A percentile compares a stretch with the other conserved stretches of the same genome.
These are phyloP conservation scores for Garra rufa DNA, from an alignment of 2,113 vertebrate species.

Conservation along the genomic window DNA sequence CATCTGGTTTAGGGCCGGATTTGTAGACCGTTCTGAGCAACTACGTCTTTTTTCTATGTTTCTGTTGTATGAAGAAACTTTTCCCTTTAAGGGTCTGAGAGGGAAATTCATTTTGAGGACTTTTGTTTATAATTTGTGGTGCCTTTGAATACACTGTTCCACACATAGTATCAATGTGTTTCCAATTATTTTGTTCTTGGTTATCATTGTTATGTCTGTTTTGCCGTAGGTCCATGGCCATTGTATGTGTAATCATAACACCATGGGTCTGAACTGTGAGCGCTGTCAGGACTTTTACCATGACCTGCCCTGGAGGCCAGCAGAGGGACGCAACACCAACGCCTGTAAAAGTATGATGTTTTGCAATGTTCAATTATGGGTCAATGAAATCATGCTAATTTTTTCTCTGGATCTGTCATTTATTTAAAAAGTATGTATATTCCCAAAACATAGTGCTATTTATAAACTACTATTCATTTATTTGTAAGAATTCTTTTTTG, in stretches of 20 bases:
- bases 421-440: not conserved
- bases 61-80: not conserved
- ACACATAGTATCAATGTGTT: not conserved
- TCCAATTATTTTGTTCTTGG: not conserved
- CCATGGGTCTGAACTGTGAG: slow-evolving; percentile 95
- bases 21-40: not conserved
- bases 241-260: slow-evolving; percentile 97
- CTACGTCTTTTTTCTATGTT: slow-evolving; percentile 27
- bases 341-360: slow-evolving; percentile 89
- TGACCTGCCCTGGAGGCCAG: slow-evolving; percentile 93
- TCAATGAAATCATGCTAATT: not conserved
- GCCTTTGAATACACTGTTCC: not conserved
- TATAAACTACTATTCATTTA: not conserved
- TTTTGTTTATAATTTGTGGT: not conserved
- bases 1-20: slow-evolving; percentile 34
- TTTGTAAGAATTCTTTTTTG: no score
- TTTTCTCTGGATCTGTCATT: not conserved
- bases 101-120: not conserved
- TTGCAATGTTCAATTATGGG: not conserved
- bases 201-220: slow-evolving; percentile 30
- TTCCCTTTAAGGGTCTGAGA: not conserved
- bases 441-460: not conserved
- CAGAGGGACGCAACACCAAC: slow-evolving; percentile 93
- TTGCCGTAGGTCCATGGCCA: slow-evolving; percentile 89
- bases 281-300: slow-evolving; percentile 93